phyloP scores from a whole-genome alignment of 2,113 vertebrate species.

The Perca fluviatilis region DNA sequence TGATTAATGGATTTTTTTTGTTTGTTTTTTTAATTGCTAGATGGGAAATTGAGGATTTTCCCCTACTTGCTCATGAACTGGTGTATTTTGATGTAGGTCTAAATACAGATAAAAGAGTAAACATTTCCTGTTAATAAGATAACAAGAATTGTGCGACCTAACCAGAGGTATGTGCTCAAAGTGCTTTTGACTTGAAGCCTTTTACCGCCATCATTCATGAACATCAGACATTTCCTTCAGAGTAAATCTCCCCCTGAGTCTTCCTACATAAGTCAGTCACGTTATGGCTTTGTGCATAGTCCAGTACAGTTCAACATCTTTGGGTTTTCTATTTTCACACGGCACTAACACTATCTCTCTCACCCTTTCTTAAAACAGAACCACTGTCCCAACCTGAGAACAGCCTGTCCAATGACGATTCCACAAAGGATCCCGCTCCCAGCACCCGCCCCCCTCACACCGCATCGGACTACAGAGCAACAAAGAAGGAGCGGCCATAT shows the following conservation, averaged over 20 bases:
- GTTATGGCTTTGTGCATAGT: background rate
- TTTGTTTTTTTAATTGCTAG: no score
- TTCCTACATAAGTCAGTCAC: background rate
- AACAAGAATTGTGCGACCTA: background rate
- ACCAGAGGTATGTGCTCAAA: background rate
- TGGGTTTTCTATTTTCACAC: background rate
- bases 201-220: no score
- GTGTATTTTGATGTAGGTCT: background rate
- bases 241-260: background rate
- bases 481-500: constrained; percentile 75
- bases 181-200: no score
- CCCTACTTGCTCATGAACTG: background rate
- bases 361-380: constrained; percentile 61
- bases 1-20: no score
- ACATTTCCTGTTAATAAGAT: background rate
- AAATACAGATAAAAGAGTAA: background rate
- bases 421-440: constrained; percentile 52
- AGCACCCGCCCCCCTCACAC: constrained; percentile 55
- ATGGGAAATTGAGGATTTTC: background rate
- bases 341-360: background rate
- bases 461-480: constrained; percentile 65
- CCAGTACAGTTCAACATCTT: background rate
- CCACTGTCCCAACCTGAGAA: constrained; percentile 80
- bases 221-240: background rate
- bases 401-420: constrained; percentile 67